These are phyloP conservation scores for Drosophila ercepeae DNA, from an alignment of 1,140 invertebrate species.

Conservation along the genomic window DNA sequence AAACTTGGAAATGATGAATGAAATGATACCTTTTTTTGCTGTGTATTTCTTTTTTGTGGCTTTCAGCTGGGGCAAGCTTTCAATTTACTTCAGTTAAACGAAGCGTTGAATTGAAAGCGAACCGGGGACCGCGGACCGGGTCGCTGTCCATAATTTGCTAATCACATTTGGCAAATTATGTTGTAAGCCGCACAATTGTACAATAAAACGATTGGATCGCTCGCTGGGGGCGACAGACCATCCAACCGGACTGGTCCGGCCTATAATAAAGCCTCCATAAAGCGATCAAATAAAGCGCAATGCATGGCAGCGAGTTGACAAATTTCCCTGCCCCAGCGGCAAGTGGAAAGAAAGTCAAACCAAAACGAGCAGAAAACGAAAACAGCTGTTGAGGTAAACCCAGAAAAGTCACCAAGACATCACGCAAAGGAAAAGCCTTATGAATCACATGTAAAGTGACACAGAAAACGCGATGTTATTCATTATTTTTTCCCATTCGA, in stretches of 20 bases:
- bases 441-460: conserved; percentile 72
- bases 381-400: conserved; percentile 6
- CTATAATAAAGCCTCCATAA: conserved; percentile 5
- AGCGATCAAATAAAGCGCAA: conserved; percentile 20
- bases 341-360: conserved; percentile 58
- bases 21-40: neutral
- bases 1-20: no score
- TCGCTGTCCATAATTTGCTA: conserved; percentile 75
- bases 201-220: conserved; percentile 51
- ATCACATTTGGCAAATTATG: conserved; percentile 81
- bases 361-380: conserved; percentile 24
- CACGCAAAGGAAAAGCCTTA: conserved; percentile 59
- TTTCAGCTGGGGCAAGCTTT: conserved; percentile 66
- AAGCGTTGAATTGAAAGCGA: conserved; percentile 81
- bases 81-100: conserved; percentile 78
- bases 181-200: conserved; percentile 75
- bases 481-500: conserved; percentile 19
- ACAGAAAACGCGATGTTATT: conserved; percentile 51
- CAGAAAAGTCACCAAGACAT: conserved; percentile 15
- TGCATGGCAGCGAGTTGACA: conserved; percentile 51
- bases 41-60: conserved; percentile 8
- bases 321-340: conserved; percentile 62
- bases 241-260: no score
- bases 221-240: conserved; percentile 28
- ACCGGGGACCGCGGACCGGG: conserved; percentile 24